Conservation (phyloP, 2,797 vertebrate species). For the Sylvilagus floridanus region DNA sequence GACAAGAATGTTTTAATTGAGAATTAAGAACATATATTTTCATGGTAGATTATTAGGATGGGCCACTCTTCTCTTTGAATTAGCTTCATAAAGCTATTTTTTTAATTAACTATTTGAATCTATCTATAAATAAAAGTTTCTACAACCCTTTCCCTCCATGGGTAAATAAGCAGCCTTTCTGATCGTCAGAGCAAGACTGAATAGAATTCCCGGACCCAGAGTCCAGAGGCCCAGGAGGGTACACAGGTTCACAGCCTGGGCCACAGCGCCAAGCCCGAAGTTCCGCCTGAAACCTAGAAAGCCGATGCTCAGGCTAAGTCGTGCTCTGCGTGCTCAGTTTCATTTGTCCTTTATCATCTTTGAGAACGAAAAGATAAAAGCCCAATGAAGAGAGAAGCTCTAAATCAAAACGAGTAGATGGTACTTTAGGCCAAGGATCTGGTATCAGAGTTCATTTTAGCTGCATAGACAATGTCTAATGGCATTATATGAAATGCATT, state of each 20-base stretch:
- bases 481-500: conserved; percentile 63
- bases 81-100: conserved; percentile 41
- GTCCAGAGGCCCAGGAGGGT: not conserved
- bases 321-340: not conserved
- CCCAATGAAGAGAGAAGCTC: conserved; percentile 29
- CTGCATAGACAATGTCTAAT: conserved; percentile 52
- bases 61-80: not conserved
- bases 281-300: not conserved
- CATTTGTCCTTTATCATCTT: conserved; percentile 48
- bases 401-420: conserved; percentile 50
- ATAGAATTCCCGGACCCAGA: conserved; percentile 36
- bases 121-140: not conserved
- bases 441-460: conserved; percentile 50
- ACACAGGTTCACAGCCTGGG: not conserved
- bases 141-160: not conserved
- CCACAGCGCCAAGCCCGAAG: not conserved
- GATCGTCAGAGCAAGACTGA: conserved; percentile 20
- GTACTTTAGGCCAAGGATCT: conserved; percentile 30
- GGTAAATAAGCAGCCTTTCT: conserved; percentile 26
- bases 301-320: not conserved
- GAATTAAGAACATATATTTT: conserved; percentile 4
- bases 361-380: not conserved
- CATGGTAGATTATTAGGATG: not conserved
- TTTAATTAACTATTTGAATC: conserved; percentile 35
- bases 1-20: conserved; percentile 28